phyloP scores from a whole-genome alignment of 92 coral and sea anemone genomes.

The Virgularia gustaviana region DNA sequence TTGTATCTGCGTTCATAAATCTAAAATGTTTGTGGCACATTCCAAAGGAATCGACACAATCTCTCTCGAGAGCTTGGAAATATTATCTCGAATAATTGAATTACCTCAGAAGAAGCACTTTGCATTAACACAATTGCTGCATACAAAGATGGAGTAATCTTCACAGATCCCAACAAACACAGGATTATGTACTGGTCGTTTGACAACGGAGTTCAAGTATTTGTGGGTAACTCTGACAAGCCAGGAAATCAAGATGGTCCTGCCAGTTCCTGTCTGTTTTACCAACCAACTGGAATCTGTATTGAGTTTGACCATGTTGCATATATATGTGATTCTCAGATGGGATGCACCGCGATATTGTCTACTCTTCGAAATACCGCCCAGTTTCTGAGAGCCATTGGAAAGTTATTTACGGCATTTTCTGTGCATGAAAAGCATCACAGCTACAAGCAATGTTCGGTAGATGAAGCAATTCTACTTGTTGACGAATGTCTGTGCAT shows the following conservation, averaged over 20 bases:
- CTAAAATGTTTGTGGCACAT: conserved; percentile 13
- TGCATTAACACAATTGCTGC: conserved; percentile 32
- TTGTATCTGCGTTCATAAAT: conserved; percentile 25
- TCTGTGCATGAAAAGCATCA: conserved; percentile 41
- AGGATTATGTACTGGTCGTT: conserved; percentile 37
- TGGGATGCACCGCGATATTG: conserved; percentile 38
- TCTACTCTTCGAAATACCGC: conserved; percentile 33
- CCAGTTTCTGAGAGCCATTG: conserved; percentile 9
- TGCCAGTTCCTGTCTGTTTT: conserved; percentile 26
- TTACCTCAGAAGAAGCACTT: conserved; percentile 14
- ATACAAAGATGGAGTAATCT: conserved; percentile 33
- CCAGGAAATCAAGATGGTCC: conserved; percentile 48
- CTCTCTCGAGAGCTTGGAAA: conserved; percentile 11
- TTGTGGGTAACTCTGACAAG: conserved; percentile 29
- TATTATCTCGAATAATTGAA: conserved; percentile 11
- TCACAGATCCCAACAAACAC: conserved; percentile 40
- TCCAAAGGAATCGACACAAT: conserved; percentile 1
- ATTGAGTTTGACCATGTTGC: conserved; percentile 15
- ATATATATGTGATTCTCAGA: conserved; percentile 35
- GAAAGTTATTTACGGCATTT: conserved; percentile 43
- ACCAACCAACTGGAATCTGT: conserved; percentile 27
- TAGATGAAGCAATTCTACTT: conserved; percentile 9
- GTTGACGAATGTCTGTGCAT: background rate
- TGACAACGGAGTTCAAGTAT: conserved; percentile 14
- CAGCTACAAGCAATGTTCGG: background rate